Conservation (phyloP, 2,888 invertebrate genomes). For the Molorchus minor region DNA sequence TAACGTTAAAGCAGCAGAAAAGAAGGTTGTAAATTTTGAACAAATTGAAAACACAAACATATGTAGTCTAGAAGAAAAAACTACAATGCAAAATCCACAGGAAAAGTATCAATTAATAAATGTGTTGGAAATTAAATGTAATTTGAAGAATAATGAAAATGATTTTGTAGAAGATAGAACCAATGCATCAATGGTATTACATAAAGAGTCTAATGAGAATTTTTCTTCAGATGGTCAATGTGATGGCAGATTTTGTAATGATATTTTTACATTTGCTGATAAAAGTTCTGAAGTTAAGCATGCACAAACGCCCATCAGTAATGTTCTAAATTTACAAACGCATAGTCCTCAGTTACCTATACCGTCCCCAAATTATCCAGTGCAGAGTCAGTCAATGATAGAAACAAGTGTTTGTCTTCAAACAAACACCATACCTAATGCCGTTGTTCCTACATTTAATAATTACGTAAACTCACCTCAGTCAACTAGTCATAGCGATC, state of each 20-base stretch:
- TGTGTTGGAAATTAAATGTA: background rate
- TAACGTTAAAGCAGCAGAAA: constrained; percentile 2
- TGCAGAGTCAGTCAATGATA: constrained; percentile 48
- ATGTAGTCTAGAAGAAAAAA: background rate
- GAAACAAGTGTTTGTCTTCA: constrained; percentile 41
- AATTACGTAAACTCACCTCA: constrained; percentile 54
- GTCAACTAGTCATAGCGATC: constrained; percentile 52
- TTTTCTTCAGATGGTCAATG: background rate
- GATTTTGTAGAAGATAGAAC: background rate
- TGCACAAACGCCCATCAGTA: constrained; percentile 53
- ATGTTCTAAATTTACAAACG: constrained; percentile 50
- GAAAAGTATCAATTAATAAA: background rate
- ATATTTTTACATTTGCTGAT: constrained; percentile 45
- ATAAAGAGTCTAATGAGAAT: background rate
- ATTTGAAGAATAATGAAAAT: background rate
- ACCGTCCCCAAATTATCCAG: constrained; percentile 59
- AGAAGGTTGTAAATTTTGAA: background rate
- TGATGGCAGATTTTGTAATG: background rate
- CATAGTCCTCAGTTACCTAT: constrained; percentile 59
- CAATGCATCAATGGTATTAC: background rate
- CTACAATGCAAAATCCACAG: background rate
- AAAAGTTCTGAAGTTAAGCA: constrained; percentile 57
- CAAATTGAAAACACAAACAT: constrained; percentile 45
- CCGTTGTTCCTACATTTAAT: constrained; percentile 56
- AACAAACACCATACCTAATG: constrained; percentile 47